These are phyloP conservation scores for Leptopilina clavipes DNA, from an alignment of 1,140 invertebrate genomes.

Conservation along the genomic window DNA sequence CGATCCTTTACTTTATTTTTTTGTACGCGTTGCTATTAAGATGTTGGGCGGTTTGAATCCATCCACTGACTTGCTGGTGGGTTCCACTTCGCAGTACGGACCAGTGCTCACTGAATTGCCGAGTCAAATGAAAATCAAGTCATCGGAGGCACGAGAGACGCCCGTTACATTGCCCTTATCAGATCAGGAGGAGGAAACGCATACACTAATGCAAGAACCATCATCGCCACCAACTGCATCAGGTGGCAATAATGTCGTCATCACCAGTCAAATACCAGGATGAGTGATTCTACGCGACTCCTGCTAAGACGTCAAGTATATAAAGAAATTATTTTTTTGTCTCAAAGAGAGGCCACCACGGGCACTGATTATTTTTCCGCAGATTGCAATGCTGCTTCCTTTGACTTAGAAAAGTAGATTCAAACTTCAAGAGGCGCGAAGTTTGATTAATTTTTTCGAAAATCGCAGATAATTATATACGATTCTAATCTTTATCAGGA, in stretches of 20 bases:
- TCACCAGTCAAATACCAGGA: conserved; percentile 67
- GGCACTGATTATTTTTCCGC: conserved; percentile 21
- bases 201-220: conserved; percentile 70
- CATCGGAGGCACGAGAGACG: conserved; percentile 57
- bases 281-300: conserved; percentile 55
- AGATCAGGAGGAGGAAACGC: conserved; percentile 72
- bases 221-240: conserved; percentile 55
- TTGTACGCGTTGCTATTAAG: conserved; percentile 73
- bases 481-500: background rate
- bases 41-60: conserved; percentile 76
- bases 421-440: background rate
- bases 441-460: background rate
- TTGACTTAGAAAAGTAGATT: background rate
- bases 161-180: conserved; percentile 65
- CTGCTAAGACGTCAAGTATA: background rate
- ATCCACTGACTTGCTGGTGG: conserved; percentile 76
- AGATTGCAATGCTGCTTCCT: conserved; percentile 26
- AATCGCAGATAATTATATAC: no score
- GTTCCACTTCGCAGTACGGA: conserved; percentile 76
- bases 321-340: background rate
- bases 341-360: conserved; percentile 1
- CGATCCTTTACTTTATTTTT: conserved; percentile 66
- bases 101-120: conserved; percentile 74
- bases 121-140: conserved; percentile 68
- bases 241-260: conserved; percentile 58